Percentiles rank a stretch among this genome's conserved stretches.
These are phyloP conservation scores for Sus scrofa DNA, from an alignment of 2,113 vertebrate species.

Conservation along the genomic window T2T-Sscrofa CM000812.6:66988001-66988500, in stretches of 20 bases:
- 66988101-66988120: not conserved
- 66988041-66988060: not conserved
- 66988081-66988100: constrained; percentile 27
- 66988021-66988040: constrained; percentile 28
- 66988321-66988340: not conserved
- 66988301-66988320: not conserved
- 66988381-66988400: not conserved
- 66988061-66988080: not conserved
- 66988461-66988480: not conserved
- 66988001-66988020: not conserved
- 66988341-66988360: not conserved
- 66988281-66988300: not conserved
- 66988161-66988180: not conserved
- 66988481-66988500: not conserved
- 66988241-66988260: not conserved
- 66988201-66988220: not conserved
- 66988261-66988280: not conserved
- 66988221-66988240: not conserved
- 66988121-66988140: not conserved
- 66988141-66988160: not conserved
- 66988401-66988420: not conserved
- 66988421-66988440: not conserved
- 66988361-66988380: not conserved
- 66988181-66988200: not conserved
- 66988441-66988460: not conserved